phyloP scores from a whole-genome alignment of 2,797 vertebrate genomes.

The Muraenolepis orangiensis region DNA sequence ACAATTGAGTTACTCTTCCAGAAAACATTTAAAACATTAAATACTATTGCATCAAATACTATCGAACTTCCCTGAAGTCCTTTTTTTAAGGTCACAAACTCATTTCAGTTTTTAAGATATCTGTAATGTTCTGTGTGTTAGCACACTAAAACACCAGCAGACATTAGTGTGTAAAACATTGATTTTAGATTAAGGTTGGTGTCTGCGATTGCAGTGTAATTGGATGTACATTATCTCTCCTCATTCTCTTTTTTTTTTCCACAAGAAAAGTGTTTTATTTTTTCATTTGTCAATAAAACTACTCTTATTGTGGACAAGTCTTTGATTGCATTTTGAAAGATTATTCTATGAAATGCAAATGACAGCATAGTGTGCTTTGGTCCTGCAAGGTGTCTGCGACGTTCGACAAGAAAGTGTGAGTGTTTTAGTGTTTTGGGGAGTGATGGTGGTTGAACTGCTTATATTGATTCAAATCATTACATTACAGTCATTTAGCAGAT shows the following conservation, averaged over 20 bases:
- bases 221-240: not conserved
- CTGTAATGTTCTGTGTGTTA: not conserved
- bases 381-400: not conserved
- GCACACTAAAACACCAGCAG: not conserved
- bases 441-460: not conserved
- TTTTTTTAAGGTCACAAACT: not conserved
- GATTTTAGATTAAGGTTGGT: not conserved
- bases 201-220: not conserved
- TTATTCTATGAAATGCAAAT: not conserved
- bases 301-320: not conserved
- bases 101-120: not conserved
- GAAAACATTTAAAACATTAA: no score
- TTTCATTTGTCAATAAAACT: not conserved
- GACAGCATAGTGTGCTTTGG: not conserved
- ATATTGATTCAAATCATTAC: no score
- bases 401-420: not conserved
- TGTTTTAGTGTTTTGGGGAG: not conserved
- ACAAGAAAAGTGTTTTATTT: not conserved
- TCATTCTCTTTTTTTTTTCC: not conserved
- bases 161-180: not conserved
- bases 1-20: not conserved
- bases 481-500: no score
- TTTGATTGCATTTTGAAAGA: not conserved
- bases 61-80: not conserved
- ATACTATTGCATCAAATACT: no score